These are phyloP conservation scores for Rafetus swinhoei DNA, from an alignment of 2,113 vertebrate species.

Conservation along the genomic window DNA sequence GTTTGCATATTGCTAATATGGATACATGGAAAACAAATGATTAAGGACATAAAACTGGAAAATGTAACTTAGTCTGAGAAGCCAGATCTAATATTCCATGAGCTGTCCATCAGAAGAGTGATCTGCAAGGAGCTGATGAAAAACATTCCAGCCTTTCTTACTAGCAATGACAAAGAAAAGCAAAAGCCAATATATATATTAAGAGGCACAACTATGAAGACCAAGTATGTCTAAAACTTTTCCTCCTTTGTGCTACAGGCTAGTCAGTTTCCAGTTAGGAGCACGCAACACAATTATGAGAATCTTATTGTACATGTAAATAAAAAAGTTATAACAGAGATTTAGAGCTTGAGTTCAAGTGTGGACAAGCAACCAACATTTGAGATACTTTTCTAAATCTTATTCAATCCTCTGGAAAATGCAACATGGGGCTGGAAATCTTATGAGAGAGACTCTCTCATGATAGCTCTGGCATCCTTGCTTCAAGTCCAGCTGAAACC, in stretches of 20 bases:
- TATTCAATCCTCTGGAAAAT: background rate
- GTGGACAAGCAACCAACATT: background rate
- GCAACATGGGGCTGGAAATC: background rate
- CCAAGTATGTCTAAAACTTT: background rate
- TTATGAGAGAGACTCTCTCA: background rate
- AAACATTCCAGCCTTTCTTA: background rate
- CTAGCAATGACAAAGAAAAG: background rate
- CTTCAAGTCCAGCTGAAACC: background rate
- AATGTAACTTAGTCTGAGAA: constrained; percentile 13
- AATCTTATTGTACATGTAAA: background rate
- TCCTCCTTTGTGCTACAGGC: background rate
- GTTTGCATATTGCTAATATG: background rate
- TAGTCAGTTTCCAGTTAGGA: background rate
- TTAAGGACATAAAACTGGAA: background rate
- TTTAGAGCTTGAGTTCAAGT: background rate
- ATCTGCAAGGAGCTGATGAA: background rate
- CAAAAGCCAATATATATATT: background rate
- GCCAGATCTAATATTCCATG: background rate
- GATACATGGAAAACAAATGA: background rate
- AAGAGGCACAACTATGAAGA: background rate
- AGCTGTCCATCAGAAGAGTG: background rate
- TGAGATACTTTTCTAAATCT: background rate
- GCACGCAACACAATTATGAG: background rate
- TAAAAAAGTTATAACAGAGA: background rate
- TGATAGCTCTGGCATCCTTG: background rate